Evolutionary conservation across 2,888 invertebrate species (phyloP), one percentile per base, ranked within the genome.

Genomic region (Clostera curtula): DNA sequence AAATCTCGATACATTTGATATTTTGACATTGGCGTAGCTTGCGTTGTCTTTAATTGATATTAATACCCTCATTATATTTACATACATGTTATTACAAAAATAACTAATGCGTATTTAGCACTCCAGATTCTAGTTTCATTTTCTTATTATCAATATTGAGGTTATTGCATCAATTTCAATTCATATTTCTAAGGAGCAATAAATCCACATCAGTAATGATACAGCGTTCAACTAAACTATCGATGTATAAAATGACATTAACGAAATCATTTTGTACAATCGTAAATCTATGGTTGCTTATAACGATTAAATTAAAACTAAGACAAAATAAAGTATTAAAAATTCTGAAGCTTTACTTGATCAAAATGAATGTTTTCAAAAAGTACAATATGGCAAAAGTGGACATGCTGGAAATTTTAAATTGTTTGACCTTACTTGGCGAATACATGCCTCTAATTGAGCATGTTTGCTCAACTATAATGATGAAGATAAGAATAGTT

Each of bases 371-470:
- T 26, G 36, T 31, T 27, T 40, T 42, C 15, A 36, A 41, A 31
- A 42, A 34, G 24, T 45, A 40, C 34, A 37, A 29, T 42, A 41
- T 41, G 33, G 36, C 29, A 24, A 37, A 37, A 33, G 45, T 34
- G 42, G 34, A 43, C 65, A 63, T 63, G 54, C 56, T 52, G 37
- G 46, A 38, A 27, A 35, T 38, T 49, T 36, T 19, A 34, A 21
- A 34, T 27, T 34, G 31, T 13, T 44, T 31, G 24, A 38, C 18
- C 31, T 32, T 36, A 33, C 29, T 48, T 52, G 50, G 43, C 52
- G 51, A 63, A 51, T 58, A 67, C 70, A 69, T 60, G 56, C 56
- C 53, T 42, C 52, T 56, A 58, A 37, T 52, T 48, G 35, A 44
- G 41, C 46, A 38, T 43, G 34, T 25, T 33, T 38, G 43, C 19